phyloP scores from a whole-genome alignment of 2,797 vertebrate species.

The Periophthalmus magnuspinnatus region DNA sequence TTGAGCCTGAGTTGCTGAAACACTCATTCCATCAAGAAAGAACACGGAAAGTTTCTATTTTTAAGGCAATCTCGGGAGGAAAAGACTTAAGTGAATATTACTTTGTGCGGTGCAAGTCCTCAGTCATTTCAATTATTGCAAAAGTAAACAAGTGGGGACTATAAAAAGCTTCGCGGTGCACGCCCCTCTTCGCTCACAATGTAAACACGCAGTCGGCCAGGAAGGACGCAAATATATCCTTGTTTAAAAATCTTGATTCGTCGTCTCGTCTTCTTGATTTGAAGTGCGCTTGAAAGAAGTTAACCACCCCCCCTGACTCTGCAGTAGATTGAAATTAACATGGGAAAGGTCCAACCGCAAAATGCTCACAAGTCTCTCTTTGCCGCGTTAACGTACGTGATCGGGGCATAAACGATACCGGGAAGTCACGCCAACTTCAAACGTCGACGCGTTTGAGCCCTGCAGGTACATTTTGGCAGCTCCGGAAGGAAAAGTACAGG shows the following conservation, averaged over 20 bases:
- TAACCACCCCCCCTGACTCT: slow-evolving; percentile 41
- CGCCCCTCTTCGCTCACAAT: slow-evolving; percentile 36
- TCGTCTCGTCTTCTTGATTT: slow-evolving; percentile 16
- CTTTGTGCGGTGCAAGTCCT: slow-evolving; percentile 40
- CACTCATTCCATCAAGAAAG: slow-evolving; percentile 25
- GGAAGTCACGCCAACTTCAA: not conserved
- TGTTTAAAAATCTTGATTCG: slow-evolving; percentile 22
- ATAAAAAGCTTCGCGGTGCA: slow-evolving; percentile 42
- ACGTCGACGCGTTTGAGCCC: not conserved
- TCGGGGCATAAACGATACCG: not conserved
- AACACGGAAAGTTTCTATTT: slow-evolving; percentile 15
- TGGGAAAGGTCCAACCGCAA: not conserved
- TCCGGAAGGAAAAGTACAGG: not conserved
- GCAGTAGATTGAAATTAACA: slow-evolving; percentile 24
- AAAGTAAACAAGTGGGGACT: slow-evolving; percentile 54
- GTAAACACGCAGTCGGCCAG: slow-evolving; percentile 55
- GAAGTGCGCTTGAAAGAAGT: slow-evolving; percentile 41
- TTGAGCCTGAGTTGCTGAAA: slow-evolving; percentile 56
- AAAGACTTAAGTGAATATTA: slow-evolving; percentile 24
- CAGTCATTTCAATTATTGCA: slow-evolving; percentile 48
- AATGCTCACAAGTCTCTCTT: not conserved
- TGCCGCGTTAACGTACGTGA: too few species aligned
- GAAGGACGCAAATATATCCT: slow-evolving; percentile 34
- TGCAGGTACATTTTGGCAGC: not conserved
- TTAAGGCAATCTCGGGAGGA: slow-evolving; percentile 30